Base-by-base conservation (phyloP, 2,888 invertebrate species). In the Drosophila leonis region DNA sequence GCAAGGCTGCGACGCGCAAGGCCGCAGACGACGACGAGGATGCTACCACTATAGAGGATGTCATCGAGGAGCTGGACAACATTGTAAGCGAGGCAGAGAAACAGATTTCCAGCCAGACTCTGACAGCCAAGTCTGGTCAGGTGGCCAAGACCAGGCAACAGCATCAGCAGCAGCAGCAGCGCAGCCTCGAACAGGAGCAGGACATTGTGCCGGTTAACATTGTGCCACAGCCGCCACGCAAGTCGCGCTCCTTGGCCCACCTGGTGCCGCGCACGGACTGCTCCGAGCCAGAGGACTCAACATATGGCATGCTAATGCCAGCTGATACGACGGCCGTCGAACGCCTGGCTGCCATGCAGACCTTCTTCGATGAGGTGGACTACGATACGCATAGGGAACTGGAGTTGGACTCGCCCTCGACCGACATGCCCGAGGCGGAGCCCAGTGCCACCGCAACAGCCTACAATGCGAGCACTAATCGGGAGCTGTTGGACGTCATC, bases 71-170 rank as follows among this genome's bases (percentile, higher is more conserved):
- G 91, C 92, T 97, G 41, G 94, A 96, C 76, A 97, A 97, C 84
- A 97, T 97, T 72, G 97, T 97, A 1, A 97, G 96, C 90, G 96
- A 97, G 84, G 97, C 97, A 0, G 97, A 97, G 92, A 95, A 96
- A 0, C 95, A 96, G 92, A 92, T 93, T 12, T 86, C 80, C n/a
- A 65, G 77, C 31, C 84, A 81, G 13, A 65, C 72, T 6, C 60
- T 41, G 94, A 13, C 39, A 3, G 39, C 18, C 42, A 62, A 27
- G 31, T 15, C 41, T 6, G 18, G 12, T n/a, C 48, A 49, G 15
- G 10, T 24, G 8, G 44, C 24, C 15, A 8, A 8, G 8, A 27
- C 9, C 9, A 24, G 24, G 41, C 39, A 24, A 8, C 39, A 8
- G 29, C 62, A 49, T 0, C 48, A 61, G 37, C 49, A 48, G 9